Evolutionary conservation across 1,140 invertebrate genomes (phyloP).

Genomic region (Grapholita molesta): DNA sequence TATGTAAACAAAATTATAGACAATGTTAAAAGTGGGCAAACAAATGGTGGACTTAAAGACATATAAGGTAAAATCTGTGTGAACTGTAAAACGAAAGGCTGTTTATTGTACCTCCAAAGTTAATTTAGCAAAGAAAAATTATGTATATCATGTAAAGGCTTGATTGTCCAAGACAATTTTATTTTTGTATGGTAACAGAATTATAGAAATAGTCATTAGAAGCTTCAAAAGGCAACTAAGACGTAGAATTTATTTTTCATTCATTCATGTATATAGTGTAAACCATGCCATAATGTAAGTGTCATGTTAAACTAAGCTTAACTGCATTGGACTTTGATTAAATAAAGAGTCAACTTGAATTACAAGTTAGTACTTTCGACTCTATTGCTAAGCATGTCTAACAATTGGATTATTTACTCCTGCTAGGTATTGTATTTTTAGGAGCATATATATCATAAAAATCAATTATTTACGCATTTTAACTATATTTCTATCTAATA

Average conservation of each 20-base stretch:
- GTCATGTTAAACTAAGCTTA: slow-evolving; percentile 22
- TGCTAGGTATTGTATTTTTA: slow-evolving; percentile 5
- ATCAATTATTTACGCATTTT: slow-evolving; percentile 10
- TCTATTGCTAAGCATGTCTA: not conserved
- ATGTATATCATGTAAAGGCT: slow-evolving; percentile 58
- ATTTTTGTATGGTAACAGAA: slow-evolving; percentile 62
- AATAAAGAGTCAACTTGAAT: not conserved
- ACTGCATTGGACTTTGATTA: not conserved
- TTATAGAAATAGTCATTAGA: slow-evolving; percentile 61
- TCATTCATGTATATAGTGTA: slow-evolving; percentile 33
- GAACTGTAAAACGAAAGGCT: slow-evolving; percentile 71
- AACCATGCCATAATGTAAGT: slow-evolving; percentile 34
- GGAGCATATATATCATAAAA: not conserved
- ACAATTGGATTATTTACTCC: not conserved
- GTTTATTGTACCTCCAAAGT: slow-evolving; percentile 76
- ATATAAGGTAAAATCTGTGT: slow-evolving; percentile 48
- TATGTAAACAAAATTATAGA: slow-evolving; percentile 69
- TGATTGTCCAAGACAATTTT: slow-evolving; percentile 71
- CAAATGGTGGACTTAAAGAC: slow-evolving; percentile 59
- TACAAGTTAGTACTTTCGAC: not conserved
- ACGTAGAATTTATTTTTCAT: slow-evolving; percentile 29
- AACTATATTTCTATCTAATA: not conserved
- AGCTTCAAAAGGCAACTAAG: slow-evolving; percentile 63
- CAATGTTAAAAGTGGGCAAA: slow-evolving; percentile 61
- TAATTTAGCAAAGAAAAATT: slow-evolving; percentile 60